Conservation (phyloP, 2,113 vertebrate species). For the Pluvianellus socialis region DNA sequence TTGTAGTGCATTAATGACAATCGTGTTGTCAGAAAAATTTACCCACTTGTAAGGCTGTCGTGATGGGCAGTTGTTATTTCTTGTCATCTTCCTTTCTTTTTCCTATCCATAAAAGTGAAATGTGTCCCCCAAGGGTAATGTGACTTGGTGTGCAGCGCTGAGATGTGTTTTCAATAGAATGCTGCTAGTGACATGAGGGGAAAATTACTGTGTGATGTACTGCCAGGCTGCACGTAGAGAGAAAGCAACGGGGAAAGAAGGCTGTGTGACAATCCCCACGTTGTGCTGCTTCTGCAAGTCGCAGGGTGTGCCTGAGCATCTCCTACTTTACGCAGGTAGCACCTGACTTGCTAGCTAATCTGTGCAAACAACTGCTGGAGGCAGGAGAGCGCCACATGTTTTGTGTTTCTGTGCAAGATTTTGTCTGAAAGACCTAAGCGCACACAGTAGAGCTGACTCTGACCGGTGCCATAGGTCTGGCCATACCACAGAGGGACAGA, state of each 20-base stretch:
- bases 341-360: background rate
- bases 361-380: background rate
- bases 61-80: background rate
- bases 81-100: background rate
- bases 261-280: background rate
- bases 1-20: slow-evolving; percentile 29
- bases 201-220: background rate
- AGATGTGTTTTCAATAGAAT: background rate
- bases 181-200: background rate
- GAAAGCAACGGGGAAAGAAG: background rate
- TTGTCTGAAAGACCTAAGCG: background rate
- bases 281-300: background rate
- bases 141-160: background rate
- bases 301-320: background rate
- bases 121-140: background rate
- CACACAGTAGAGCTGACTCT: background rate
- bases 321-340: background rate
- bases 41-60: background rate
- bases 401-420: background rate
- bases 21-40: slow-evolving; percentile 15
- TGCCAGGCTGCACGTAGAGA: background rate
- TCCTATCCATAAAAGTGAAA: background rate
- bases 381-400: fast-evolving
- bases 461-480: background rate
- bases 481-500: background rate